Evolutionary conservation across 2,113 vertebrate genomes (phyloP).

Genomic region (Gambusia affinis): DNA sequence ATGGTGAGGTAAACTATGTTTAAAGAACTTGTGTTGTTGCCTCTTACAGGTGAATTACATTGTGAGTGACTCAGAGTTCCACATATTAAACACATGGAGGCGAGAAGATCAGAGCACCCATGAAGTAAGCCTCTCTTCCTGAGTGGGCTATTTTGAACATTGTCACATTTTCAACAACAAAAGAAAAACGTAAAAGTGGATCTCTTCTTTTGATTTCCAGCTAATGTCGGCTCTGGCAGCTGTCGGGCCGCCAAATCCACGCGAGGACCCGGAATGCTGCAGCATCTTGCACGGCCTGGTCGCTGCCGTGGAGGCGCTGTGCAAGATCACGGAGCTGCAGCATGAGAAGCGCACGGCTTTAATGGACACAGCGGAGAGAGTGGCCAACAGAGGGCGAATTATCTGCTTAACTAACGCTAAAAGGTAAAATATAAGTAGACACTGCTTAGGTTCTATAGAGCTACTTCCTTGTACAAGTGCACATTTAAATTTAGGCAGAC

Average conservation of each 20-base stretch:
- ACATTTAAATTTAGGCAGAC: neutral
- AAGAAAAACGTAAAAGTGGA: too few species aligned
- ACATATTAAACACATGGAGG: conserved; percentile 95
- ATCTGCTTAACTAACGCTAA: conserved; percentile 97
- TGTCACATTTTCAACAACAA: neutral
- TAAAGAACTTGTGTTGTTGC: neutral
- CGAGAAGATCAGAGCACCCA: conserved; percentile 95
- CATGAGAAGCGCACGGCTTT: conserved; percentile 89
- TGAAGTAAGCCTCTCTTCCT: conserved; percentile 81
- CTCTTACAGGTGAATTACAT: conserved; percentile 91
- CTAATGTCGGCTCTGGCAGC: conserved; percentile 93
- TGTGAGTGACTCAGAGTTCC: conserved; percentile 96
- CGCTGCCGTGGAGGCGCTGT: conserved; percentile 91
- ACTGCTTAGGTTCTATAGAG: neutral
- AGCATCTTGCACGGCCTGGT: conserved; percentile 96
- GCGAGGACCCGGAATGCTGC: conserved; percentile 95
- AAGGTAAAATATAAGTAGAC: conserved; percentile 80
- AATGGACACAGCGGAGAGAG: conserved; percentile 93
- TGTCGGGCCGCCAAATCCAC: conserved; percentile 94
- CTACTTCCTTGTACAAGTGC: neutral
- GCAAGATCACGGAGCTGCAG: conserved; percentile 95
- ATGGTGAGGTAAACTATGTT: neutral
- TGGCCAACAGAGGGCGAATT: conserved; percentile 93
- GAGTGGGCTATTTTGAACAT: neutral
- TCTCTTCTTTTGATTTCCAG: conserved; percentile 63